phyloP scores from a whole-genome alignment of 2,113 vertebrate genomes.

The Motacilla alba region DNA sequence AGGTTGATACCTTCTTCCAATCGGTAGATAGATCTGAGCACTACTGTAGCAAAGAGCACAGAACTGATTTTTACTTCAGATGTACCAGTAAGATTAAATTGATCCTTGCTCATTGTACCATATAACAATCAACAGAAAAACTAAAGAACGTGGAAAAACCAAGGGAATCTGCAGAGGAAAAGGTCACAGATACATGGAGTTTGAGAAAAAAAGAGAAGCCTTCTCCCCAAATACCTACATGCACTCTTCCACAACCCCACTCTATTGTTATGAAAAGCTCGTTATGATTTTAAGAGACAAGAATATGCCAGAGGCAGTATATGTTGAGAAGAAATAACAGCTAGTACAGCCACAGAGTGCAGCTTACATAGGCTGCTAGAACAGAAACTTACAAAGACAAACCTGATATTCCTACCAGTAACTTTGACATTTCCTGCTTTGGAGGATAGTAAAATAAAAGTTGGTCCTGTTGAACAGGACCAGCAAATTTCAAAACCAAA shows the following conservation, averaged over 20 bases:
- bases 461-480: background rate
- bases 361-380: background rate
- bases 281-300: background rate
- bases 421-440: background rate
- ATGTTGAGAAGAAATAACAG: background rate
- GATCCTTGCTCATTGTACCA: conserved; percentile 12
- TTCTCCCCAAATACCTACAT: background rate
- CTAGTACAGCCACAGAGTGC: background rate
- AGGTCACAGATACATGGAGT: background rate
- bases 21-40: conserved; percentile 19
- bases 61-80: conserved; percentile 16
- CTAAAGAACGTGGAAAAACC: background rate
- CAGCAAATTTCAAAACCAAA: accelerated
- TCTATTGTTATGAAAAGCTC: background rate
- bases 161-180: background rate
- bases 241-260: background rate
- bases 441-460: background rate
- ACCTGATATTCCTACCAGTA: background rate
- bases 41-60: background rate
- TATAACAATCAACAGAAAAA: conserved; percentile 29
- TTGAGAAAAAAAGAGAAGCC: background rate
- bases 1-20: background rate
- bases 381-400: background rate
- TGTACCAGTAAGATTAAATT: conserved; percentile 29
- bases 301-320: background rate